phyloP scores from a whole-genome alignment of 2,888 invertebrate genomes.

The Drosophila affinis region DNA sequence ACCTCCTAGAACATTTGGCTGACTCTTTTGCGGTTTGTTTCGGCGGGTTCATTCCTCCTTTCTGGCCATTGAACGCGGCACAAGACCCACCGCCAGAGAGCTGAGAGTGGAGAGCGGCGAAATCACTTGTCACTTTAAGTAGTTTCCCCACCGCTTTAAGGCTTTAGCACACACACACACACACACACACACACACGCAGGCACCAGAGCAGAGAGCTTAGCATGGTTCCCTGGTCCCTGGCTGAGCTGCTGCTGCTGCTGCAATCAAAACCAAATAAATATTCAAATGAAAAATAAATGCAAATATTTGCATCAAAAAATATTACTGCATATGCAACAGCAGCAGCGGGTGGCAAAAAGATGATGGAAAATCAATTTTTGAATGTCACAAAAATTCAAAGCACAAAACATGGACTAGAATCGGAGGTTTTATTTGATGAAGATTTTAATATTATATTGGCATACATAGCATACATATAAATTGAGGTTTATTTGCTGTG shows the following conservation, averaged over 20 bases:
- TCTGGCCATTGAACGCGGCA: constrained; percentile 69
- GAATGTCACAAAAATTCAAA: no score
- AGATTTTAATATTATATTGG: not conserved
- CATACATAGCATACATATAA: not conserved
- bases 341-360: constrained; percentile 1
- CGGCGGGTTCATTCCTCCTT: constrained; percentile 60
- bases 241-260: not conserved
- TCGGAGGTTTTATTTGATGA: no score
- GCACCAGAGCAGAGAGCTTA: no score
- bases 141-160: constrained; percentile 13
- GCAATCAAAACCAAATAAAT: constrained; percentile 22
- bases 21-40: constrained; percentile 36
- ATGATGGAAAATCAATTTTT: no score
- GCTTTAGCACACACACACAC: constrained; percentile 19
- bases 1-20: constrained; percentile 53
- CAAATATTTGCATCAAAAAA: constrained; percentile 32
- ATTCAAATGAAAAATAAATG: constrained; percentile 26
- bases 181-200: not conserved
- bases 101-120: not conserved
- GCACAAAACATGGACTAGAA: no score
- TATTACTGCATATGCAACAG: not conserved
- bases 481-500: no score
- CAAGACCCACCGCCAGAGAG: constrained; percentile 1
- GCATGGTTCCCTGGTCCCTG: not conserved
- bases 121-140: constrained; percentile 26